Percentiles rank a stretch among this genome's conserved stretches.
phyloP scores from a whole-genome alignment of 2,888 invertebrate genomes.

The Acanthacorydalis orientalis region DNA sequence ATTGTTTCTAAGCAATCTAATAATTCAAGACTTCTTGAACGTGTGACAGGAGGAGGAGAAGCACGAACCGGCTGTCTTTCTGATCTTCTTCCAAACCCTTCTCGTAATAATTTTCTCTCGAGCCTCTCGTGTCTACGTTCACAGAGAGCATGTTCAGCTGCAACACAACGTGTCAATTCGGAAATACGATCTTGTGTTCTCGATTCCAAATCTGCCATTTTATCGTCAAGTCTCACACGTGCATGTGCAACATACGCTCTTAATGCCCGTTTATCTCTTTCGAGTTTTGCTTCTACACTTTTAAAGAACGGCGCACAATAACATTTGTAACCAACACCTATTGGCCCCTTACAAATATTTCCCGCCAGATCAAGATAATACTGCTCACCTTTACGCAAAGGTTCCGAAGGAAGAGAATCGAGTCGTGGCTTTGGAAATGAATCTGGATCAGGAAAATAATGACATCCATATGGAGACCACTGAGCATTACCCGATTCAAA shows the following conservation, averaged over 20 bases:
- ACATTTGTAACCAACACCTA: slow-evolving; percentile 85
- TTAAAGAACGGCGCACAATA: slow-evolving; percentile 85
- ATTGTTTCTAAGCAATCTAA: slow-evolving; percentile 26
- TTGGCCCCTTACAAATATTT: slow-evolving; percentile 86
- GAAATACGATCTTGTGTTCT: slow-evolving; percentile 56
- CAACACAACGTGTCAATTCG: slow-evolving; percentile 47
- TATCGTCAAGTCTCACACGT: slow-evolving; percentile 61
- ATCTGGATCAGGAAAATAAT: slow-evolving; percentile 73
- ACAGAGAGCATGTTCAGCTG: slow-evolving; percentile 42
- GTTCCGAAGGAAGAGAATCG: slow-evolving; percentile 73
- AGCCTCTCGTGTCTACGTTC: slow-evolving; percentile 46
- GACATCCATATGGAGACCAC: slow-evolving; percentile 87
- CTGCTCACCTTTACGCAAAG: slow-evolving; percentile 74
- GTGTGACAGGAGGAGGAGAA: slow-evolving; percentile 38
- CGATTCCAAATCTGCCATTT: slow-evolving; percentile 63
- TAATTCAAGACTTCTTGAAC: slow-evolving; percentile 57
- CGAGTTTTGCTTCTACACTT: slow-evolving; percentile 70
- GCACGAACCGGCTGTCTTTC: slow-evolving; percentile 32
- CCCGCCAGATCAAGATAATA: slow-evolving; percentile 90
- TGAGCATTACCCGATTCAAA: slow-evolving; percentile 21
- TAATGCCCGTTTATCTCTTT: slow-evolving; percentile 62
- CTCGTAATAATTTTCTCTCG: slow-evolving; percentile 51
- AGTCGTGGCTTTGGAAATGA: slow-evolving; percentile 73
- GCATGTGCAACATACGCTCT: slow-evolving; percentile 64
- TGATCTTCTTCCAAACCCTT: slow-evolving; percentile 40